A percentile compares a stretch with the other conserved stretches of the same genome.
Evolutionary conservation across 2,797 vertebrate genomes (phyloP).

Genomic region (Tokudaia muenninki): DNA sequence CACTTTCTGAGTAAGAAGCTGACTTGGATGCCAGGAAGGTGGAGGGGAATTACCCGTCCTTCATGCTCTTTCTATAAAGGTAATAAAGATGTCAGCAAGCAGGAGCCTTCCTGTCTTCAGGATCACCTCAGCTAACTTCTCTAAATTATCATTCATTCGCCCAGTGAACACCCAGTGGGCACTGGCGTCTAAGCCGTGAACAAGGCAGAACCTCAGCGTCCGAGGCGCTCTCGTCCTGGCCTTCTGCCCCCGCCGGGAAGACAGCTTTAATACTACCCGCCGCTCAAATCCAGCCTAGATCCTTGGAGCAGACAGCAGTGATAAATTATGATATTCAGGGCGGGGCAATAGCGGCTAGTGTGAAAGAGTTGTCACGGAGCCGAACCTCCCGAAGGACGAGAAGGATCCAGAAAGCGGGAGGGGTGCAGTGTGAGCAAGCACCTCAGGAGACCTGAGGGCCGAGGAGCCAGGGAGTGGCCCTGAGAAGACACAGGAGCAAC

Average conservation of each 20-base stretch:
- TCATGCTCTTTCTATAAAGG: conserved; percentile 19
- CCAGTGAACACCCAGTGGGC: conserved; percentile 28
- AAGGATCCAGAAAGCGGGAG: background rate
- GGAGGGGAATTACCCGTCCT: background rate
- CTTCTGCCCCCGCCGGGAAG: background rate
- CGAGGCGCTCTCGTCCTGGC: background rate
- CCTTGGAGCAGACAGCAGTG: background rate
- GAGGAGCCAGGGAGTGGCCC: background rate
- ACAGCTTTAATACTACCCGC: background rate
- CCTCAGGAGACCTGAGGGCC: background rate
- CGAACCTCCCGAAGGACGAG: conserved; percentile 6
- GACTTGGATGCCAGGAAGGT: background rate
- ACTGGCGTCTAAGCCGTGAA: background rate
- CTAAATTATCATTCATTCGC: background rate
- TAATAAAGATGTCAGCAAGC: conserved; percentile 45
- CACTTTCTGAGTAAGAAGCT: conserved; percentile 18
- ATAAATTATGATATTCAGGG: background rate
- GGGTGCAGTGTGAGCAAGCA: background rate
- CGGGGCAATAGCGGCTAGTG: background rate
- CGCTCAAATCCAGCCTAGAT: background rate
- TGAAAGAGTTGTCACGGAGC: background rate
- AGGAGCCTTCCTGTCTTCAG: conserved; percentile 18
- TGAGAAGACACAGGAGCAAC: background rate
- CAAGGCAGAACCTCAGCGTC: background rate
- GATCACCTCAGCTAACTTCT: conserved; percentile 55